Evolutionary conservation across 2,888 invertebrate species (phyloP).

Genomic region (Ephialtes manifestator): DNA sequence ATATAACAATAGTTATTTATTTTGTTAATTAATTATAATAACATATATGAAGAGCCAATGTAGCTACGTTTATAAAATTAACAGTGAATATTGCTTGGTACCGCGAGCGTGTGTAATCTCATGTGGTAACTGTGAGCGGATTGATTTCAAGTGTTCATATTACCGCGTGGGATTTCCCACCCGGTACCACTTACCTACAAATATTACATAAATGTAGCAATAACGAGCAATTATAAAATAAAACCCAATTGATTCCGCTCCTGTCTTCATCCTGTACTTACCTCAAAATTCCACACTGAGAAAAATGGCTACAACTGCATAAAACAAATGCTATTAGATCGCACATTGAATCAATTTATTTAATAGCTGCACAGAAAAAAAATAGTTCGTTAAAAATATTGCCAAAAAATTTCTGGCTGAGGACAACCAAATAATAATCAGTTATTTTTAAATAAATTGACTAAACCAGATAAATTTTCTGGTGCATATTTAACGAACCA

Average conservation of each 20-base stretch:
- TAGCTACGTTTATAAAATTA: slow-evolving; percentile 21
- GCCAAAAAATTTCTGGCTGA: too few species aligned
- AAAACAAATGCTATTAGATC: too few species aligned
- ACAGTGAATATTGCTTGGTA: slow-evolving; percentile 78
- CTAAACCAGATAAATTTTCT: too few species aligned
- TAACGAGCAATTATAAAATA: slow-evolving; percentile 34
- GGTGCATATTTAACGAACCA: too few species aligned
- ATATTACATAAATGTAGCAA: slow-evolving; percentile 56
- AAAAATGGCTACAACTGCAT: too few species aligned
- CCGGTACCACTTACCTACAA: slow-evolving; percentile 87
- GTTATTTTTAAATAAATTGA: too few species aligned
- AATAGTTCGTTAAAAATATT: too few species aligned
- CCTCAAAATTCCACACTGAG: neutral
- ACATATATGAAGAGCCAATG: neutral
- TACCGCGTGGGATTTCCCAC: slow-evolving; percentile 95
- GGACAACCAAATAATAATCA: too few species aligned
- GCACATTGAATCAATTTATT: too few species aligned
- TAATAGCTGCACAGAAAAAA: too few species aligned
- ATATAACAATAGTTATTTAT: slow-evolving; percentile 14
- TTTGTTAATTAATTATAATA: slow-evolving; percentile 9
- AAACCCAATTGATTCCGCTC: neutral
- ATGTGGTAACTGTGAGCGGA: slow-evolving; percentile 98
- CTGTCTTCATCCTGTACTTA: neutral
- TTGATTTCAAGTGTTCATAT: slow-evolving; percentile 89
- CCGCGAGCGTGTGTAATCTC: slow-evolving; percentile 93